Evolutionary conservation across 2,113 vertebrate species (phyloP).

Genomic region (Agapornis roseicollis): DNA sequence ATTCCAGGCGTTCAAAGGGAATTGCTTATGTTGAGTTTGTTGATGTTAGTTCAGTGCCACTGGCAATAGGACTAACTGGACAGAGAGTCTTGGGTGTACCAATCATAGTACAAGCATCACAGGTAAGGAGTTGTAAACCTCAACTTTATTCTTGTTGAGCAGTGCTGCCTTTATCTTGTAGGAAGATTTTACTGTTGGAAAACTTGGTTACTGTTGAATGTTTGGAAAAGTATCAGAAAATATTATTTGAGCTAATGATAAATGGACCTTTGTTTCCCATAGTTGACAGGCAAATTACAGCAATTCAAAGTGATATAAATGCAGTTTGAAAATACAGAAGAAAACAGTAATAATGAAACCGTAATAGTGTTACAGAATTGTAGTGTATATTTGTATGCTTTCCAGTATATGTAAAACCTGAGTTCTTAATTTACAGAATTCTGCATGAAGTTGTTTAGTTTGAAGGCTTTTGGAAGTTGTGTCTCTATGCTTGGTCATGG

Average conservation of each 20-base stretch:
- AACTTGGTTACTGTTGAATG: neutral
- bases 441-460: neutral
- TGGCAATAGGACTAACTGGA: conserved; percentile 94
- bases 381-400: neutral
- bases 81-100: conserved; percentile 95
- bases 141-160: neutral
- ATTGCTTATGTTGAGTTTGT: conserved; percentile 98
- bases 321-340: neutral
- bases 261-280: neutral
- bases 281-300: neutral
- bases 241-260: neutral
- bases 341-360: neutral
- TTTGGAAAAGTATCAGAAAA: neutral
- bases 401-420: neutral
- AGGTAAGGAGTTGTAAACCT: conserved; percentile 74
- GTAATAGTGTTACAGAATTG: neutral
- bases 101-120: conserved; percentile 96
- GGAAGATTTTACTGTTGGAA: neutral
- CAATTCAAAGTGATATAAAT: neutral
- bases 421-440: neutral
- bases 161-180: neutral
- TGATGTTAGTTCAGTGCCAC: conserved; percentile 93
- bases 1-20: conserved; percentile 95
- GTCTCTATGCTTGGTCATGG: neutral
- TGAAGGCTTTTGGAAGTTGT: neutral